Conservation (phyloP, 2,797 vertebrate species). For the Catharus ustulatus region DNA sequence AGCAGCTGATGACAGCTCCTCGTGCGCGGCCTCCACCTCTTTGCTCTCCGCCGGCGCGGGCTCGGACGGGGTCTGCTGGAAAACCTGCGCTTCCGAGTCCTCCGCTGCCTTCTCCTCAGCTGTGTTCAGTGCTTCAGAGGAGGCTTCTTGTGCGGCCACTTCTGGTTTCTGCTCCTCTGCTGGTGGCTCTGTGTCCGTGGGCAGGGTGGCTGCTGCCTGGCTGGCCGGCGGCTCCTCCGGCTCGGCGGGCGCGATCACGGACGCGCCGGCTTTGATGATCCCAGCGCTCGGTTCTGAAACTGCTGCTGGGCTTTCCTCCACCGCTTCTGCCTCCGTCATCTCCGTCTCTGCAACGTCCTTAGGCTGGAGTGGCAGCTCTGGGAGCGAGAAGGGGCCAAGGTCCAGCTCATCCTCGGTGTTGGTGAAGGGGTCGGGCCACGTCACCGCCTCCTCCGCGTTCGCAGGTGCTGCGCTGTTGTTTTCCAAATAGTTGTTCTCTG, state of each 20-base stretch:
- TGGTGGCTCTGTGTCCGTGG: conserved; percentile 73
- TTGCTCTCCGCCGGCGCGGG: conserved; percentile 50
- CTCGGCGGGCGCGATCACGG: conserved; percentile 55
- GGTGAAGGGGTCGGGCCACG: conserved; percentile 91
- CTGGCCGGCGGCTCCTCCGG: conserved; percentile 43
- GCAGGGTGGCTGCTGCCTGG: not conserved
- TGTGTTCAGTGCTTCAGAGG: not conserved
- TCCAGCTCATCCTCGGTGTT: conserved; percentile 89
- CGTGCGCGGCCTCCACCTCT: conserved; percentile 61
- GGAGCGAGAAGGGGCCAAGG: conserved; percentile 92
- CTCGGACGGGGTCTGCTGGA: conserved; percentile 30
- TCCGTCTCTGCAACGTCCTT: conserved; percentile 85
- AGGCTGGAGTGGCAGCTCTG: conserved; percentile 89
- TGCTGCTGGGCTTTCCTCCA: conserved; percentile 64
- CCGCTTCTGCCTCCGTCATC: conserved; percentile 73
- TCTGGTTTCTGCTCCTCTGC: conserved; percentile 74
- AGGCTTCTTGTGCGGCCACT: not conserved
- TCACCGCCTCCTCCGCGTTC: conserved; percentile 80
- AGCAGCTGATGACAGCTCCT: not conserved
- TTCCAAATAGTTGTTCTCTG: conserved; percentile 78
- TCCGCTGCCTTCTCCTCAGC: conserved; percentile 72
- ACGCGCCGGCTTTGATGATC: conserved; percentile 25
- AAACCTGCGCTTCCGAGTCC: conserved; percentile 60
- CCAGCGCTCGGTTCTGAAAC: conserved; percentile 65
- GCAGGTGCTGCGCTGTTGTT: conserved; percentile 71